A percentile compares a stretch with the other conserved stretches of the same genome.
Evolutionary conservation across 2,113 vertebrate species (phyloP).

Genomic region (Gnathochromis pfefferi): DNA sequence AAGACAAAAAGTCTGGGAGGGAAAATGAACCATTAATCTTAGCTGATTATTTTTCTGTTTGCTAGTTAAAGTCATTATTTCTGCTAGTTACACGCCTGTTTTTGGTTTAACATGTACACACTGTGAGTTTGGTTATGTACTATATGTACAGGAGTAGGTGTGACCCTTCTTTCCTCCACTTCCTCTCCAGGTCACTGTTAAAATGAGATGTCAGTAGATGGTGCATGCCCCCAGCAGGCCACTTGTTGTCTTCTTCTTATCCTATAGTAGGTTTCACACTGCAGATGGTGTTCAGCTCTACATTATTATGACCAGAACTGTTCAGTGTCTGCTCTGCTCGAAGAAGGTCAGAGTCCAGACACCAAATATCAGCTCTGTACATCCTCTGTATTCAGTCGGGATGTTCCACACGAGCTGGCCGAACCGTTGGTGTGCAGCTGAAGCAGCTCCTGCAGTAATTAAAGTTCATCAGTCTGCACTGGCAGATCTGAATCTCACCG

Average conservation of each 20-base stretch:
- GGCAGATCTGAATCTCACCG: neutral
- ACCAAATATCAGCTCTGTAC: neutral
- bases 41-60: neutral
- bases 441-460: slow-evolving; percentile 15
- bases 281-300: neutral
- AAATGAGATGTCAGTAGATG: neutral
- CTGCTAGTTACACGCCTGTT: neutral
- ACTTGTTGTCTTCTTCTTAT: neutral
- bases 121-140: neutral
- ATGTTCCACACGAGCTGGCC: neutral
- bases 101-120: neutral
- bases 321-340: neutral
- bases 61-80: neutral
- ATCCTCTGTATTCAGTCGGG: neutral
- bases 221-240: neutral
- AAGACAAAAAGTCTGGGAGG: neutral
- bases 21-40: neutral
- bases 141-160: neutral
- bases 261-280: neutral
- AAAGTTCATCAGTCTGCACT: slow-evolving; percentile 11
- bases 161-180: neutral
- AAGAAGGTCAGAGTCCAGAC: neutral
- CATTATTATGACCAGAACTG: neutral
- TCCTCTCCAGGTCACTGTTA: neutral
- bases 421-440: neutral